Evolutionary conservation across 1,140 invertebrate genomes (phyloP).

Genomic region (Pseudobourletiella spinata): DNA sequence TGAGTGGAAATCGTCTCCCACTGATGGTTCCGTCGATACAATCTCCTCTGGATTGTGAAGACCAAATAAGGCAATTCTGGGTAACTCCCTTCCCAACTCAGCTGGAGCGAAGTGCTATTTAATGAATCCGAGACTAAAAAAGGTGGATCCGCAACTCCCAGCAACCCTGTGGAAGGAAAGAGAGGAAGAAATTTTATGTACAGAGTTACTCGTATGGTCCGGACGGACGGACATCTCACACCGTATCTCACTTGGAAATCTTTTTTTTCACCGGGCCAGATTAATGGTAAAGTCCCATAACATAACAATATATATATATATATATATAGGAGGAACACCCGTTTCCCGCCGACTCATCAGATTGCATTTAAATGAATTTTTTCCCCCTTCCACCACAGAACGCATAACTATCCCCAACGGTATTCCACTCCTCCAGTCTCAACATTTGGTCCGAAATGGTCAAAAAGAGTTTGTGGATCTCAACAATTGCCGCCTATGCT

Average conservation of each 20-base stretch:
- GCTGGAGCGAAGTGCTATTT: constrained; percentile 60
- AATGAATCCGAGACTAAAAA: constrained; percentile 63
- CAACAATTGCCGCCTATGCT: too few relatives aligned
- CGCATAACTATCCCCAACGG: too few relatives aligned
- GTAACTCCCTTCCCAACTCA: constrained; percentile 60
- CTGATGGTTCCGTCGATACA: constrained; percentile 9
- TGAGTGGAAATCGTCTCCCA: constrained; percentile 25
- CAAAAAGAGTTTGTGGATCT: too few relatives aligned
- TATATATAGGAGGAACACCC: background rate
- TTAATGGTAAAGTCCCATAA: background rate
- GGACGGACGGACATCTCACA: background rate
- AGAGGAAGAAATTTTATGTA: background rate
- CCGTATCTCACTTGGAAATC: too few relatives aligned
- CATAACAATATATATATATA: background rate
- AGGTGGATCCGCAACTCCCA: constrained; percentile 45
- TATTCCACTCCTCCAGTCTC: too few relatives aligned
- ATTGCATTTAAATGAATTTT: too few relatives aligned
- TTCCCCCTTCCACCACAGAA: too few relatives aligned
- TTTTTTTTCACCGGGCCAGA: background rate
- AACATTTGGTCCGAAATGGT: too few relatives aligned
- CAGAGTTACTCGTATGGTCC: background rate
- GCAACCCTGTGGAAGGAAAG: background rate
- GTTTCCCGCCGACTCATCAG: background rate
- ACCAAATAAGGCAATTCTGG: constrained; percentile 25
- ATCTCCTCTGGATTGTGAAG: constrained; percentile 25